Base-by-base conservation (phyloP, 2,888 invertebrate genomes). In the Lepidocyrtoides sp. region DNA sequence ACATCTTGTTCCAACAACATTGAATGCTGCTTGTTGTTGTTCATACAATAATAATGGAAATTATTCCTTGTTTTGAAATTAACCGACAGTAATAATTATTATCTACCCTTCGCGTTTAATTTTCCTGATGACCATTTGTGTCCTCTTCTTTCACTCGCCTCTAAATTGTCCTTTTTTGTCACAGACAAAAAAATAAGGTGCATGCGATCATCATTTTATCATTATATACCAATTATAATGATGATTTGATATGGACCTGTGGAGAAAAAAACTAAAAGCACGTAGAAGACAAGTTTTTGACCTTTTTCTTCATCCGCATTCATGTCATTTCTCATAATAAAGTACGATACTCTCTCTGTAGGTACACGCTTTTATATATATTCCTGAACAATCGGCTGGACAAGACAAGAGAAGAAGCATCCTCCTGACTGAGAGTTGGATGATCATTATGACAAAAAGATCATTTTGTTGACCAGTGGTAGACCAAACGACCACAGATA, bases 11-110 rank as follows among this genome's bases (percentile, higher is more conserved):
- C 29, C n/a, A n/a, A n/a, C 29, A n/a, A n/a, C 66, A 66, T 60
- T 81, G 36, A 20, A 17, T 41, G 66, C 41, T 57, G 4, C 20
- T 57, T 57, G 44, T 72, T 72, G 41, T 36, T 81, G n/a, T n/a
- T n/a, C n/a, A n/a, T n/a, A n/a, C n/a, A 81, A 20, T 7, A 7
- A 36, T 14, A 82, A 89, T 89, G 85, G 85, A 89, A 85, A 79
- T 90, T 63, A 77, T 84, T 48, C 66, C 54, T 79, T 90, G 90
- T 90, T 84, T 90, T 90, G 32, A 90, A 90, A 84, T 90, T 84
- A 85, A 84, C 90, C 84, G 77, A 90, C 90, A 66, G 23, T 26
- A 51, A 77, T 77, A 51, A 77, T 77, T 77, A 77, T 51, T 26
- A 26, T 32, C 48, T 10, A 44, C 23, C n/a, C 23, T 77, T n/a